A percentile compares a stretch with the other conserved stretches of the same genome.
phyloP scores from a whole-genome alignment of 1,140 invertebrate species.

The Pseudachorutes palmiensis region DNA sequence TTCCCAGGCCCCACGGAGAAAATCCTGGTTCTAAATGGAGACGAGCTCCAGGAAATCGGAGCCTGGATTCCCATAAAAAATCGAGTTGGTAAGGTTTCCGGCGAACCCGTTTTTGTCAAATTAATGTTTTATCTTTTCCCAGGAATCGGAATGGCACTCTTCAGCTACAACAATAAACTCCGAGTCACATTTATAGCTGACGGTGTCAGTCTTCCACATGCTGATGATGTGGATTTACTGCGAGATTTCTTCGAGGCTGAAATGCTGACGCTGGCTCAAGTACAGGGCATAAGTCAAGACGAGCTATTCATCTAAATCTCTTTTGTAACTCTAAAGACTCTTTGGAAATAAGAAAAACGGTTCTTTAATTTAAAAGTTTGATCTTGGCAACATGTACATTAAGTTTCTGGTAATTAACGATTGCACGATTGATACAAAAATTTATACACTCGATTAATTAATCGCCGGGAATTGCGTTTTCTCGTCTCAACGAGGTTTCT shows the following conservation, averaged over 20 bases:
- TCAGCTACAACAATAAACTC: not conserved
- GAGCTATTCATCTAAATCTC: not conserved
- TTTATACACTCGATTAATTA: too few relatives aligned
- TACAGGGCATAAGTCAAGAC: not conserved
- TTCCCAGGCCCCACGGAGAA: constrained; percentile 20
- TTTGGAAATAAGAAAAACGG: too few relatives aligned
- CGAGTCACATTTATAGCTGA: constrained; percentile 9
- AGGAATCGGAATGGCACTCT: constrained; percentile 9
- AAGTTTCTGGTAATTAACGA: too few relatives aligned
- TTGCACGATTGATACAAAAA: too few relatives aligned
- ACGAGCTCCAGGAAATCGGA: constrained; percentile 24
- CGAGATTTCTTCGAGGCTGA: constrained; percentile 2
- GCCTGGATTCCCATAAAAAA: constrained; percentile 28
- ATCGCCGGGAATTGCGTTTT: too few relatives aligned
- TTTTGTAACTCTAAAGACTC: too few relatives aligned
- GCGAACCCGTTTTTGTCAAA: not conserved
- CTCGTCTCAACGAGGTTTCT: too few relatives aligned
- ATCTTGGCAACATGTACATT: too few relatives aligned
- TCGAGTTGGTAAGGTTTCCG: constrained; percentile 10
- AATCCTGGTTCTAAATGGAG: constrained; percentile 19
- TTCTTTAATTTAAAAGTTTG: too few relatives aligned
- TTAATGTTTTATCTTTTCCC: not conserved
- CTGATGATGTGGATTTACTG: not conserved
- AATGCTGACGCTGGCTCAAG: not conserved
- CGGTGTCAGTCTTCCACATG: not conserved